Conservation (phyloP, 2,113 vertebrate genomes). For the Pogonocichla stellata region DNA sequence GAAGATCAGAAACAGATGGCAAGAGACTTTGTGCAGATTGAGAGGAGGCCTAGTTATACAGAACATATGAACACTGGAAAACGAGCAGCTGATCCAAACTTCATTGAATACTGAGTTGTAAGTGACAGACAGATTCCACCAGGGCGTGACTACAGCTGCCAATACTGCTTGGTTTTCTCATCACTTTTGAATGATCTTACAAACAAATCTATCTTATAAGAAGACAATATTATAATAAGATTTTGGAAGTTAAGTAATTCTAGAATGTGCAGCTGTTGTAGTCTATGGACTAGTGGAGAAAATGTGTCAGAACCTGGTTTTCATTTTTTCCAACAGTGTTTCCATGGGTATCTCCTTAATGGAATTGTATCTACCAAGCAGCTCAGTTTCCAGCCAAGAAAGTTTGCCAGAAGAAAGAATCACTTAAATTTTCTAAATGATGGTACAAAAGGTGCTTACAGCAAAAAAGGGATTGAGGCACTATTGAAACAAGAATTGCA, state of each 20-base stretch:
- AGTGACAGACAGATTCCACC: not conserved
- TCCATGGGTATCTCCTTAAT: not conserved
- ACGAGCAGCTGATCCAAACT: not conserved
- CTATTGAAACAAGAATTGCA: not conserved
- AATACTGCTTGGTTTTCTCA: not conserved
- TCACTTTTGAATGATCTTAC: not conserved
- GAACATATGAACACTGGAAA: not conserved
- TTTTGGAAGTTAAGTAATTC: not conserved
- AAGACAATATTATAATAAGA: not conserved
- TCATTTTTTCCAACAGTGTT: not conserved
- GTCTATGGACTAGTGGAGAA: not conserved
- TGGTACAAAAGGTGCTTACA: not conserved
- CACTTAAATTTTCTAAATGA: not conserved
- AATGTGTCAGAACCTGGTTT: not conserved
- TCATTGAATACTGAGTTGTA: not conserved
- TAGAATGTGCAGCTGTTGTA: not conserved
- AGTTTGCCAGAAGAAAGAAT: not conserved
- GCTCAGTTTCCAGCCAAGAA: not conserved
- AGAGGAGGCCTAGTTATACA: not conserved
- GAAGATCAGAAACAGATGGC: not conserved
- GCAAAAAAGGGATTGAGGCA: not conserved
- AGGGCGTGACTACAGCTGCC: not conserved
- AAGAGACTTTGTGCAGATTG: not conserved
- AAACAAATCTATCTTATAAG: not conserved
- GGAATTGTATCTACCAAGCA: not conserved